Evolutionary conservation across 1,140 invertebrate species (phyloP).

Genomic region (Heliconius hewitsoni): DNA sequence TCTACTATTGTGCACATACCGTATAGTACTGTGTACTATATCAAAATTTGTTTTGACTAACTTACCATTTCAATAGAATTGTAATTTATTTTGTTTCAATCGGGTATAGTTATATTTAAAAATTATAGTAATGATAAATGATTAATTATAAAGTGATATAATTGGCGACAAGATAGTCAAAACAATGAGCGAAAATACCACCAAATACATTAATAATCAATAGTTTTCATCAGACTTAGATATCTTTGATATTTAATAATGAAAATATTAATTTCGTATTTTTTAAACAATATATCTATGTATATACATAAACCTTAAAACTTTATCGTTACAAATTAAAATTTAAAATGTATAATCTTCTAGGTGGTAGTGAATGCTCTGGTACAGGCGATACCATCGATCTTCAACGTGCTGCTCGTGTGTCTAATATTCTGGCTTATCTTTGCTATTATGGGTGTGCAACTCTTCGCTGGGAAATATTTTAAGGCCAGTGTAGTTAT

Average conservation of each 20-base stretch:
- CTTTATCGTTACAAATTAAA: neutral
- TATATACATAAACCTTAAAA: neutral
- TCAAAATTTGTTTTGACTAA: neutral
- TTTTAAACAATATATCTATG: neutral
- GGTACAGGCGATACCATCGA: constrained; percentile 96
- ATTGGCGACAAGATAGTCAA: neutral
- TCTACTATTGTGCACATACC: too few species aligned
- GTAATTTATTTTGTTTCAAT: neutral
- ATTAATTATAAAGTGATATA: neutral
- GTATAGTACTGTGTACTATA: too few species aligned
- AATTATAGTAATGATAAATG: too few species aligned
- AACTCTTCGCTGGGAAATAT: constrained; percentile 96
- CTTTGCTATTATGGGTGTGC: constrained; percentile 97
- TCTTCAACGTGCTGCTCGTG: constrained; percentile 96
- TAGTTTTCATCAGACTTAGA: neutral
- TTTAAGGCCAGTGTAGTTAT: constrained; percentile 83
- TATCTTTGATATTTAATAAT: neutral
- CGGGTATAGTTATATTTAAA: too few species aligned
- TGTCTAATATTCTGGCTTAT: constrained; percentile 97
- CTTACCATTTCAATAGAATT: constrained; percentile 2
- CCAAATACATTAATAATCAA: neutral
- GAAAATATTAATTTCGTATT: neutral
- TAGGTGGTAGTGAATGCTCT: constrained; percentile 93
- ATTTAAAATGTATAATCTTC: constrained; percentile 26
- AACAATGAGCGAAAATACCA: neutral